These are phyloP conservation scores for Sialis lutaria DNA, from an alignment of 2,888 invertebrate species.

Conservation along the genomic window DNA sequence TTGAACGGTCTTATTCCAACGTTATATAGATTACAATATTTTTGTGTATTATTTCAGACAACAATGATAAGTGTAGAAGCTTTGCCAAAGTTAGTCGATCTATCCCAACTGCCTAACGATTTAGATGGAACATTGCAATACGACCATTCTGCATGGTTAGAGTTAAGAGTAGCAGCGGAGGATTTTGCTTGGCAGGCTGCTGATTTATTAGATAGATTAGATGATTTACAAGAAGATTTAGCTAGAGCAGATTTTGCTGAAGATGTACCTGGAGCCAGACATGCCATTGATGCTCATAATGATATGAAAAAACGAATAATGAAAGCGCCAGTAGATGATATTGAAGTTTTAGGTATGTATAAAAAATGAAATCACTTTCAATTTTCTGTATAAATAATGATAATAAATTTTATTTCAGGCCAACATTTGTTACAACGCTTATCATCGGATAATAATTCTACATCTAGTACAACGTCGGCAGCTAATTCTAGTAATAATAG, in stretches of 20 bases:
- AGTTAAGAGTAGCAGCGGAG: conserved; percentile 83
- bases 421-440: conserved; percentile 50
- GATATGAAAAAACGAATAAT: conserved; percentile 87
- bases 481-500: conserved; percentile 6
- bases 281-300: conserved; percentile 82
- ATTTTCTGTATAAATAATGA: too few relatives aligned
- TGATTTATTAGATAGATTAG: conserved; percentile 80
- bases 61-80: conserved; percentile 93
- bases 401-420: conserved; percentile 26
- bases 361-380: too few relatives aligned
- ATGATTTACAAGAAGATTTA: conserved; percentile 84
- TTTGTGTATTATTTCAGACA: conserved; percentile 46
- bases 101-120: conserved; percentile 80
- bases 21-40: too few relatives aligned
- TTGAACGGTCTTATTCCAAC: too few relatives aligned
- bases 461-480: not conserved
- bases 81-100: conserved; percentile 82
- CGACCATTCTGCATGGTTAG: conserved; percentile 96
- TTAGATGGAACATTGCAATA: conserved; percentile 87
- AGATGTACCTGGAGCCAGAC: conserved; percentile 81
- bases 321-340: conserved; percentile 84
- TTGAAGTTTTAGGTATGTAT: conserved; percentile 71
- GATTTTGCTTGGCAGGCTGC: conserved; percentile 93
- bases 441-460: conserved; percentile 5
- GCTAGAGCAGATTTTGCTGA: conserved; percentile 88